Evolutionary conservation across 2,797 vertebrate genomes (phyloP), one percentile per base, ranked within the genome.

Genomic region (Craterocephalus amniculus): DNA sequence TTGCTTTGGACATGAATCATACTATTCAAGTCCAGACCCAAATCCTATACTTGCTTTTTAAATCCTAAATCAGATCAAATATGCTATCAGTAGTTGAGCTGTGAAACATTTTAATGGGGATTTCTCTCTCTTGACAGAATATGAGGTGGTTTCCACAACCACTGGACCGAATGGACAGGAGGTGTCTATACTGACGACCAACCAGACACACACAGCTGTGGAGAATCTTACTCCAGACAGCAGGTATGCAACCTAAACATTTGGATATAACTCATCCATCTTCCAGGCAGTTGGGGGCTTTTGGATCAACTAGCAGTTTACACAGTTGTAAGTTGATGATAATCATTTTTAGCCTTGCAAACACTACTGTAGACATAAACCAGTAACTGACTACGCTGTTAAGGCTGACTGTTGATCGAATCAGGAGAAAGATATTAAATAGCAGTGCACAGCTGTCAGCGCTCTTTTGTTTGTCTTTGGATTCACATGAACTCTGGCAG

Each of bases 151-250:
- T 68, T 97, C 97, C 66, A 96, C 91, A 66, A 93, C 96, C 81
- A 96, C 94, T 69, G 96, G 96, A 71, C 92, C 92, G 14, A 87
- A 93, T 48, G 96, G 95, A 81, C 89, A 96, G 54, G 92, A 97
- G 74, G 92, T 95, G 67, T 96, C 96, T 2, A 78, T 97, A 75
- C 88, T 96, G 89, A 95, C 94, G 26, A 99, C 98, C 83, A 98
- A 99, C 90, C 97, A 98, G 92, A 99, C 98, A 0, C 96, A 98
- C 88, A 96, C 97, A 67, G 95, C 97, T 0, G 96, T 99, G 89
- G 98, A 99, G 94, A 99, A 99, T 85, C 92, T 99, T 69, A 96
- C 96, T 87, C 97, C 98, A 78, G 94, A 99, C 80, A 98, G 96
- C 92, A 99, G 94, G 98, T 98, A 94, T 80, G 67, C 22, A 63